Conservation (phyloP, 2,113 vertebrate genomes). For the Psammodynastes pulverulentus region DNA sequence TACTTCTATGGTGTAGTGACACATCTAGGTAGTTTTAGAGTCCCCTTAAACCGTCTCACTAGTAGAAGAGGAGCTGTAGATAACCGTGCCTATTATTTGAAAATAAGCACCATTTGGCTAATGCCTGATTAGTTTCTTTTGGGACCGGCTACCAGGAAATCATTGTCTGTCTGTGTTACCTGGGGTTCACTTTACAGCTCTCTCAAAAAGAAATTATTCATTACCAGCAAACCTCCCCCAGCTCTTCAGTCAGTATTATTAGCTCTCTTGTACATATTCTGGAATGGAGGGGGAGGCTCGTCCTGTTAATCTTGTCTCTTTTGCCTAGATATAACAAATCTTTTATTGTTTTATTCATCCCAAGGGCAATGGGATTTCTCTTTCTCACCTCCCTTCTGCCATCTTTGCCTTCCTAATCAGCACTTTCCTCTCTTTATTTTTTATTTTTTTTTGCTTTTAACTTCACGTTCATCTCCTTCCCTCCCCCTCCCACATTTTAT, state of each 20-base stretch:
- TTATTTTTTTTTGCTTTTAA: constrained; percentile 55
- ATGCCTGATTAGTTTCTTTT: constrained; percentile 22
- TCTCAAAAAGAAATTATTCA: neutral
- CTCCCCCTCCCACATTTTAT: constrained; percentile 34
- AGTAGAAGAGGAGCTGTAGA: neutral
- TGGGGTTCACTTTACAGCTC: neutral
- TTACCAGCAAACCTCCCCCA: neutral
- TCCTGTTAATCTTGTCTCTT: constrained; percentile 33
- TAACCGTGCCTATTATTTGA: neutral
- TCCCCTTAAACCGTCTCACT: neutral
- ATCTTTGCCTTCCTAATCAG: constrained; percentile 59
- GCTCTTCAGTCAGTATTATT: constrained; percentile 20
- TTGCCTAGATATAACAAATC: constrained; percentile 41
- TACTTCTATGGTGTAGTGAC: neutral
- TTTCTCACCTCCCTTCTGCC: constrained; percentile 15
- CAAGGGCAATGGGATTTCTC: constrained; percentile 30
- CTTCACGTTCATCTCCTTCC: constrained; percentile 50
- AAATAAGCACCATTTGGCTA: constrained; percentile 6
- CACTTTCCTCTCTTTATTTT: constrained; percentile 23
- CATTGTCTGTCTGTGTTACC: constrained; percentile 12
- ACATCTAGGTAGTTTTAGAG: neutral
- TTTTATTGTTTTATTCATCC: constrained; percentile 46
- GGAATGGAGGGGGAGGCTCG: neutral
- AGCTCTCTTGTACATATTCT: constrained; percentile 14
- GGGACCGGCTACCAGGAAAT: neutral